Evolutionary conservation across 2,888 invertebrate genomes (phyloP), one percentile per base, ranked within the genome.

Genomic region (Epiblema foenella): DNA sequence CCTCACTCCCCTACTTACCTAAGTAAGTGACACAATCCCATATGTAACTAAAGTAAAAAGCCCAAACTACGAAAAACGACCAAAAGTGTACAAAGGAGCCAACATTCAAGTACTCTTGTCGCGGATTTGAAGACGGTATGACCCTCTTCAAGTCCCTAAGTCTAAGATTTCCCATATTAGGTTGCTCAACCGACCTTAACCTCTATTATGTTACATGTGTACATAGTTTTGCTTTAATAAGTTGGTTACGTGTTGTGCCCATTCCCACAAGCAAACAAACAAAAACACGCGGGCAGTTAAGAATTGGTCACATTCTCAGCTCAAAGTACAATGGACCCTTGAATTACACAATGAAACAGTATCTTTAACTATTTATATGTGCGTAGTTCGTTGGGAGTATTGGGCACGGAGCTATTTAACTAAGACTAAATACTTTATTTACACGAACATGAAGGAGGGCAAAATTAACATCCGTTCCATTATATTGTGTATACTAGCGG

Each of bases 181-280:
- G 56, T 71, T 62, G 57, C 49, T 37, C 29, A 20, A 29, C 29
- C 70, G 66, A 37, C 75, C 73, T 74, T 74, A 68, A 73, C 74
- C 74, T 54, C 71, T 64, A 65, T 72, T 33, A 17, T 39, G 58
- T 65, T 37, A 39, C 59, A 69, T 62, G 17, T 59, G 51, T 69
- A 29, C 49, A 68, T 68, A 73, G 70, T 69, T 75, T 68, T 72
- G 57, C 56, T 68, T 49, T 74, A 71, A 70, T 68, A 73, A 52
- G 59, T 75, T 76, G 66, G 73, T 68, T 70, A 65, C 77, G 73
- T 74, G 42, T 71, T 78, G 86, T 81, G 68, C 85, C 74, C 79
- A 81, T 88, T 88, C 87, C 81, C 87, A 87, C 85, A 78, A 72
- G 46, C 70, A 63, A 75, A 75, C 63, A 73, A 75, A 78, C 77